phyloP scores from a whole-genome alignment of 2,797 vertebrate genomes.

The Lophius americanus region DNA sequence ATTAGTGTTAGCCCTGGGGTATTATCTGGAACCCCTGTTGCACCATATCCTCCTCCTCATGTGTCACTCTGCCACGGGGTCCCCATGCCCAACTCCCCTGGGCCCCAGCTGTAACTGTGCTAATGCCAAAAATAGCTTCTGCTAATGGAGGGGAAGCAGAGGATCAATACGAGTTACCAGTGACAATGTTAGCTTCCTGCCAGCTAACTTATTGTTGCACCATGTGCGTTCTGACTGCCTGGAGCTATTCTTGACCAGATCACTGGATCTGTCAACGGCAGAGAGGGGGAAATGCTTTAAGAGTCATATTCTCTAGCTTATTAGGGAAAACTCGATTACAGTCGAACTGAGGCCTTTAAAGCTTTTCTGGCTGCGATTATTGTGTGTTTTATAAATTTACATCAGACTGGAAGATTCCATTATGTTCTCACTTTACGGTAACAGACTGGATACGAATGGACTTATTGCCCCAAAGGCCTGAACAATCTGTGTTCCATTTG shows the following conservation, averaged over 20 bases:
- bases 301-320: slow-evolving; percentile 14
- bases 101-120: slow-evolving; percentile 63
- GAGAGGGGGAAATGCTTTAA: slow-evolving; percentile 23
- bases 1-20: slow-evolving; percentile 58
- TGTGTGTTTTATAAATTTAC: slow-evolving; percentile 24
- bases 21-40: slow-evolving; percentile 56
- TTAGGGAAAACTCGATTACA: slow-evolving; percentile 14
- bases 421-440: slow-evolving; percentile 13
- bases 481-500: slow-evolving; percentile 17
- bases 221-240: slow-evolving; percentile 29
- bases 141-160: slow-evolving; percentile 68
- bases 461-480: neutral
- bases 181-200: slow-evolving; percentile 71
- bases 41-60: slow-evolving; percentile 62
- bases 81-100: slow-evolving; percentile 64
- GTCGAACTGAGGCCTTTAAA: slow-evolving; percentile 9
- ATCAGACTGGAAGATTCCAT: slow-evolving; percentile 18
- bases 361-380: slow-evolving; percentile 15
- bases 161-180: slow-evolving; percentile 81
- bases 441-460: slow-evolving; percentile 24
- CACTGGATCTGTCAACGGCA: slow-evolving; percentile 27
- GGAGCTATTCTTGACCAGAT: slow-evolving; percentile 47
- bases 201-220: slow-evolving; percentile 56
- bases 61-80: slow-evolving; percentile 74
- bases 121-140: slow-evolving; percentile 76